phyloP scores from a whole-genome alignment of 2,888 invertebrate species.

The Pantelozetes paolii region DNA sequence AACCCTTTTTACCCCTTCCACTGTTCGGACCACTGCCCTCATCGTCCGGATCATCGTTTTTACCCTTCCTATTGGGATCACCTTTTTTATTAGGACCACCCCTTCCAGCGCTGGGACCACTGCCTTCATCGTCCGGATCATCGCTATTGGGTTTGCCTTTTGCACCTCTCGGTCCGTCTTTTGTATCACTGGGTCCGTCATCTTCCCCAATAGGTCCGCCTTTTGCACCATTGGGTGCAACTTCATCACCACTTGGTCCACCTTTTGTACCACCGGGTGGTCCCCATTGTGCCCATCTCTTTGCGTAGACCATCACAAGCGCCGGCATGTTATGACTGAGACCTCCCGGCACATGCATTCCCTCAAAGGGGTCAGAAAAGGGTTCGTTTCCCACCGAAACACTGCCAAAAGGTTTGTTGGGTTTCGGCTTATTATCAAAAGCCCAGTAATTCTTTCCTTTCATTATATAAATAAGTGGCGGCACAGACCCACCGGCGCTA shows the following conservation, averaged over 20 bases:
- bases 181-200: too few relatives aligned
- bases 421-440: conserved; percentile 4
- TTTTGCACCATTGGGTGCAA: too few relatives aligned
- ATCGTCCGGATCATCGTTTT: neutral
- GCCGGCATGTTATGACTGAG: neutral
- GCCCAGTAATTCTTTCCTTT: neutral
- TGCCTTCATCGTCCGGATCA: neutral
- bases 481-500: neutral
- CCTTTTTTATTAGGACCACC: too few relatives aligned
- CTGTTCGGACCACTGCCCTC: neutral
- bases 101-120: too few relatives aligned
- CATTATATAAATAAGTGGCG: neutral
- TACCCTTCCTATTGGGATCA: too few relatives aligned
- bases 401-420: neutral
- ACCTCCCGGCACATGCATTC: conserved; percentile 3
- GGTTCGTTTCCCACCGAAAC: neutral
- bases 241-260: too few relatives aligned
- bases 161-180: too few relatives aligned
- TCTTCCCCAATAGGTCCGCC: too few relatives aligned
- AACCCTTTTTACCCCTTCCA: too few relatives aligned
- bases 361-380: neutral
- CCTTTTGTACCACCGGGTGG: neutral
- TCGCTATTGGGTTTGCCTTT: too few relatives aligned
- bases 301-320: neutral
- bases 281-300: neutral